Conservation (phyloP, 1,140 invertebrate genomes). For the Brachionus sp. region DNA sequence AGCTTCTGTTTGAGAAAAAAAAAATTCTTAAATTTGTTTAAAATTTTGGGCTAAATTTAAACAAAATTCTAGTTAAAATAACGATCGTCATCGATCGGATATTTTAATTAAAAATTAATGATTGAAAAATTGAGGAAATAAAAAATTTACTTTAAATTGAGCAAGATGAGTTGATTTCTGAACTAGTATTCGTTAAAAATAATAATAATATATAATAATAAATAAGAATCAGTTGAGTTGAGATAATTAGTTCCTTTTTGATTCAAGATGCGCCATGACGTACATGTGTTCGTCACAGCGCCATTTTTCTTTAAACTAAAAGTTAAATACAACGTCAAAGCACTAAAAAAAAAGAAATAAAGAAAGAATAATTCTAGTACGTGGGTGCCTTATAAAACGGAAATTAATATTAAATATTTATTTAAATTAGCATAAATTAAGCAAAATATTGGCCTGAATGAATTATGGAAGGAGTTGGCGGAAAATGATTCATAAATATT, state of each 20-base stretch:
- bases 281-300: neutral
- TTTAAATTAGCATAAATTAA: neutral
- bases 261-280: neutral
- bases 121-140: neutral
- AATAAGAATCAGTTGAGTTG: neutral
- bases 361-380: neutral
- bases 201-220: neutral
- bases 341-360: neutral
- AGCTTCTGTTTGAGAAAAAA: no score
- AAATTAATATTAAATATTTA: neutral
- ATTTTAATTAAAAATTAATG: neutral
- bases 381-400: neutral
- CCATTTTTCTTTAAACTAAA: neutral
- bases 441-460: neutral
- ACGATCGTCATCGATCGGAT: no score
- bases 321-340: neutral
- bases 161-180: neutral
- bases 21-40: no score
- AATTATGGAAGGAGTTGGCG: neutral
- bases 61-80: no score
- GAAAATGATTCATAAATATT: neutral
- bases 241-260: neutral
- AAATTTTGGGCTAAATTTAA: no score
- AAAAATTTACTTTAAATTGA: neutral
- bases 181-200: neutral